A percentile compares a stretch with the other conserved stretches of the same genome.
Evolutionary conservation across 1,140 invertebrate genomes (phyloP).

Genomic region (Drosophila willistoni): DNA sequence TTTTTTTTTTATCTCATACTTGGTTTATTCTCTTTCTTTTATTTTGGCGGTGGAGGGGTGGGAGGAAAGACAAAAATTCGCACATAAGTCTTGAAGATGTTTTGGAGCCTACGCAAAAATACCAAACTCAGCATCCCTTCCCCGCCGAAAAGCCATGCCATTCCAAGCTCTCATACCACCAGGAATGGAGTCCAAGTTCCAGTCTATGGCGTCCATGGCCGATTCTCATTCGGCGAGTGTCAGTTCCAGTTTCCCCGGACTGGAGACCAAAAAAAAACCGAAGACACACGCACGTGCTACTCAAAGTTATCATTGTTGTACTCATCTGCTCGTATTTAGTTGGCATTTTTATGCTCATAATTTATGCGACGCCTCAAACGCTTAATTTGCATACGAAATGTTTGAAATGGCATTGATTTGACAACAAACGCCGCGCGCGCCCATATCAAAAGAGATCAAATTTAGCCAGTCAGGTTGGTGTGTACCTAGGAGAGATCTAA

Average conservation of each 20-base stretch:
- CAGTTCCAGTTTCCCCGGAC: constrained; percentile 8
- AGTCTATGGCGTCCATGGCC: constrained; percentile 19
- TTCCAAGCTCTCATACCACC: constrained; percentile 9
- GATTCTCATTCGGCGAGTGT: not conserved
- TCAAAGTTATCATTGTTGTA: constrained; percentile 18
- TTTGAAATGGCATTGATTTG: constrained; percentile 78
- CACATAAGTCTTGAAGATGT: constrained; percentile 6
- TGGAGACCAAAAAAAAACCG: too few relatives aligned
- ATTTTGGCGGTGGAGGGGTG: not conserved
- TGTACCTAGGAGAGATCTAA: constrained; percentile 4
- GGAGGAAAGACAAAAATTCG: not conserved
- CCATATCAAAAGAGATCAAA: constrained; percentile 26
- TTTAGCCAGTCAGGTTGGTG: constrained; percentile 22
- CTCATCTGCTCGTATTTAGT: constrained; percentile 45
- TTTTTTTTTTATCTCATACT: constrained; percentile 13
- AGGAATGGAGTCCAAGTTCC: constrained; percentile 1
- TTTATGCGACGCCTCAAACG: constrained; percentile 66
- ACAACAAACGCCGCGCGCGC: constrained; percentile 45
- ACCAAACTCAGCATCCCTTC: not conserved
- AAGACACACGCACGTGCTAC: constrained; percentile 51
- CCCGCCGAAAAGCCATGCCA: constrained; percentile 14
- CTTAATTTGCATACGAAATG: constrained; percentile 74
- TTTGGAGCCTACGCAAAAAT: constrained; percentile 10
- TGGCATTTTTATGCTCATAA: constrained; percentile 72
- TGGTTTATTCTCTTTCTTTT: not conserved